Evolutionary conservation across 2,888 invertebrate species (phyloP).

Genomic region (Leptopilina myrica): DNA sequence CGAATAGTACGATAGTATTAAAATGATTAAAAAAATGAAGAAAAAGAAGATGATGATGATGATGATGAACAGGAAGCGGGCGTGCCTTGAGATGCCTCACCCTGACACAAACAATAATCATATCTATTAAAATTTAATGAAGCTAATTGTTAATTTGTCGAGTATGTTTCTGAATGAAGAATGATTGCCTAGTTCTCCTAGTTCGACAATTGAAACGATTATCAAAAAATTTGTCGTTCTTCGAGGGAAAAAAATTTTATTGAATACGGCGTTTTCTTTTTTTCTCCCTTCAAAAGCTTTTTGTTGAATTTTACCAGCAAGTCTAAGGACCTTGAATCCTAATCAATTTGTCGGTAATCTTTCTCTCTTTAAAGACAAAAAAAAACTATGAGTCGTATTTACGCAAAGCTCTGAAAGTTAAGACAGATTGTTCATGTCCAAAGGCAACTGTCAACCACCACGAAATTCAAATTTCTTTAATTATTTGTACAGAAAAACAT

Average conservation of each 20-base stretch:
- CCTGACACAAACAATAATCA: constrained; percentile 73
- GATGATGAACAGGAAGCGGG: constrained; percentile 62
- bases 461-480: constrained; percentile 20
- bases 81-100: constrained; percentile 73
- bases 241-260: constrained; percentile 4
- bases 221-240: constrained; percentile 23
- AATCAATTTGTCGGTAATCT: constrained; percentile 21
- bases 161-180: constrained; percentile 34
- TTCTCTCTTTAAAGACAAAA: constrained; percentile 2
- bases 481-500: not conserved
- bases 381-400: constrained; percentile 4
- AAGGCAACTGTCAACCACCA: constrained; percentile 17
- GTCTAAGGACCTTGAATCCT: not conserved
- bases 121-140: constrained; percentile 64
- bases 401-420: constrained; percentile 19
- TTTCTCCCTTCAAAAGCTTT: constrained; percentile 2
- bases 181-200: constrained; percentile 23
- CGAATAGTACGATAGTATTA: constrained; percentile 46
- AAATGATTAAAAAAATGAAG: too few species aligned
- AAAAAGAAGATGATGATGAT: constrained; percentile 5
- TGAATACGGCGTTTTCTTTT: not conserved
- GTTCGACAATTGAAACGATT: constrained; percentile 8
- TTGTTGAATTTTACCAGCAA: constrained; percentile 38
- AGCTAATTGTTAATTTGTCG: constrained; percentile 47
- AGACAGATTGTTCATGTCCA: constrained; percentile 14